Base-by-base conservation (phyloP, 2,888 invertebrate species). In the Heliconius charithonia region DNA sequence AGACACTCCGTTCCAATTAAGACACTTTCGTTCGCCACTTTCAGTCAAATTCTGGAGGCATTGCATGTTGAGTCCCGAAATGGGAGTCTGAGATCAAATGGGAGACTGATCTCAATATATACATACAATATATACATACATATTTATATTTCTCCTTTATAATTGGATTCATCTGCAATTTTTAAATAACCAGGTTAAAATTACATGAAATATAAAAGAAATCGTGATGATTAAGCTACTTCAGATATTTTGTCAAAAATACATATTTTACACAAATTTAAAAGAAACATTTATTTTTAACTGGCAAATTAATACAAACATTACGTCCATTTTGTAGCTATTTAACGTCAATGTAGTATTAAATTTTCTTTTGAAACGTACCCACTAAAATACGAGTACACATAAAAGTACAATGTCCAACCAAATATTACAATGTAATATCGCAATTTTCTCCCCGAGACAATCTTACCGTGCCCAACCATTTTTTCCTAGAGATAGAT, bases 401-500 rank as follows among this genome's bases (percentile, higher is more conserved):
- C 51, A 37, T 66, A 22, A 37, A 37, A 65, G 9, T 19, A 67
- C 22, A 27, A 25, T 45, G 16, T 3, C 16, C 3, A 41, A 41
- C 6, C 29, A 51, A 51, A 27, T 25, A 70, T 27, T 37, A 37
- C 19, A n/a, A 16, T 70, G 7, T 51, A 45, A 37, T 71, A 56
- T 29, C 12, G 22, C 19, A n/a, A 22, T 72, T n/a, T 72, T n/a
- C 41, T 59, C 32, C 13, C 32, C 29, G 10, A 27, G 7, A 37
- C n/a, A 59, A 72, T 59, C 72, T n/a, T 32, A 37, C 37, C 59
- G 16, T 25, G 37, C 32, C 59, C 25, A 59, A 72, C 72, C 56
- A 56, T 59, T 59, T 72, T 59, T 32, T 72, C 29, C 56, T 32
- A 56, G 4, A 59, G 32, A 37, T 72, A 37, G 32, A 72, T 72